These are phyloP conservation scores for Caenorhabditis macrosperma DNA, from an alignment of 2,888 invertebrate species.

Conservation along the genomic window DNA sequence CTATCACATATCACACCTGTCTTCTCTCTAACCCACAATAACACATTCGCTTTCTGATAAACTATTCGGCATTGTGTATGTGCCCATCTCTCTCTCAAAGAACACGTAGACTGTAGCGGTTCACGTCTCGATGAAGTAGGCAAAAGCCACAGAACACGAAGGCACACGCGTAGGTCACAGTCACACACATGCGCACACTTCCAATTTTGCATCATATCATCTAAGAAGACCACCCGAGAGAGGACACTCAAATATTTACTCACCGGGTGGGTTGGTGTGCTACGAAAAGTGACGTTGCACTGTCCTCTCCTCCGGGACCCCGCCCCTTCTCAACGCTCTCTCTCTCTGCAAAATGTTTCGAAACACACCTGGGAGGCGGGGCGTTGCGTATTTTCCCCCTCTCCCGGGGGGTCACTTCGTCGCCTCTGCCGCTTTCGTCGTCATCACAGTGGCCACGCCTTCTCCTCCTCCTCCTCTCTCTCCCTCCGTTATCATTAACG, in stretches of 20 bases:
- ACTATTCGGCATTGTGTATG: conserved; percentile 28
- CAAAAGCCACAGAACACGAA: background rate
- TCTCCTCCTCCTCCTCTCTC: conserved; percentile 1
- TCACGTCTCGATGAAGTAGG: conserved; percentile 28
- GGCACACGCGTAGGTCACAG: background rate
- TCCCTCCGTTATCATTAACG: conserved; percentile 15
- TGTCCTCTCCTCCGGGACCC: too few species aligned
- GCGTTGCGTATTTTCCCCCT: conserved; percentile 12
- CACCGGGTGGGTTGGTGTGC: conserved; percentile 11
- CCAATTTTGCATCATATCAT: conserved; percentile 52
- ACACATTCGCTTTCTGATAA: conserved; percentile 9
- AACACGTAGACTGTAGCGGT: conserved; percentile 39
- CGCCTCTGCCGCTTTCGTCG: background rate
- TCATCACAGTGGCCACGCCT: conserved; percentile 9
- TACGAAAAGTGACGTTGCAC: conserved; percentile 41
- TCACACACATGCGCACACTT: conserved; percentile 16
- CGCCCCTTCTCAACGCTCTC: conserved; percentile 1
- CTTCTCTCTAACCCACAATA: background rate
- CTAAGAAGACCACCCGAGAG: conserved; percentile 21
- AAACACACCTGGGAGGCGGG: conserved; percentile 24
- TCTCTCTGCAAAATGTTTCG: conserved; percentile 47
- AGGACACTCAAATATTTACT: conserved; percentile 46
- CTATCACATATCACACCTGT: background rate
- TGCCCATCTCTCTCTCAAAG: conserved; percentile 22
- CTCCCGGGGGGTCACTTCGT: conserved; percentile 11